Evolutionary conservation across 2,888 invertebrate genomes (phyloP).

Genomic region (Noctua janthe): DNA sequence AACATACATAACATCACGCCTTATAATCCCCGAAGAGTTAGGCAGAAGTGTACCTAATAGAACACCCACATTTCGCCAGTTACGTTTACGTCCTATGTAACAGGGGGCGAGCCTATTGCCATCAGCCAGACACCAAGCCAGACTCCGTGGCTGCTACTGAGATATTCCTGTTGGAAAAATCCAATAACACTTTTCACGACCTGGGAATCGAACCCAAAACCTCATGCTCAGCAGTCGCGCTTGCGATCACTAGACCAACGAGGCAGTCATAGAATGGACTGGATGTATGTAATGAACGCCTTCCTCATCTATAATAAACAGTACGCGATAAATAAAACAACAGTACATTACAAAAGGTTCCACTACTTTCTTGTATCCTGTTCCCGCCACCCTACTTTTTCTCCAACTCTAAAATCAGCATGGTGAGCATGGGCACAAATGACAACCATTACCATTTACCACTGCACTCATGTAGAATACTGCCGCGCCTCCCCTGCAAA

Average conservation of each 20-base stretch:
- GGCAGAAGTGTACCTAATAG: too few relatives aligned
- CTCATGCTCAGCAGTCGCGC: background rate
- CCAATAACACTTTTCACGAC: background rate
- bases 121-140: background rate
- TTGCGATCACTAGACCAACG: background rate
- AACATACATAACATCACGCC: too few relatives aligned
- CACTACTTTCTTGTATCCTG: constrained; percentile 5
- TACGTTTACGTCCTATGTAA: background rate
- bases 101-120: background rate
- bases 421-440: constrained; percentile 56
- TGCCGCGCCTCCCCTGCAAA: constrained; percentile 51
- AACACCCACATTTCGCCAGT: too few relatives aligned
- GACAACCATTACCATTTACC: constrained; percentile 59
- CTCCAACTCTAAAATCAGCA: constrained; percentile 44
- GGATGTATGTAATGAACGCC: background rate
- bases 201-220: background rate
- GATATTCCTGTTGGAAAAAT: background rate
- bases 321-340: constrained; percentile 5
- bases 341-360: constrained; percentile 28
- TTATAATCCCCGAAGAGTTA: too few relatives aligned
- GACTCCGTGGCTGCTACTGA: background rate
- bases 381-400: constrained; percentile 39
- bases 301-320: background rate
- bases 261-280: background rate
- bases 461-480: constrained; percentile 50